Evolutionary conservation across 2,113 vertebrate genomes (phyloP).

Genomic region (Fulica atra): DNA sequence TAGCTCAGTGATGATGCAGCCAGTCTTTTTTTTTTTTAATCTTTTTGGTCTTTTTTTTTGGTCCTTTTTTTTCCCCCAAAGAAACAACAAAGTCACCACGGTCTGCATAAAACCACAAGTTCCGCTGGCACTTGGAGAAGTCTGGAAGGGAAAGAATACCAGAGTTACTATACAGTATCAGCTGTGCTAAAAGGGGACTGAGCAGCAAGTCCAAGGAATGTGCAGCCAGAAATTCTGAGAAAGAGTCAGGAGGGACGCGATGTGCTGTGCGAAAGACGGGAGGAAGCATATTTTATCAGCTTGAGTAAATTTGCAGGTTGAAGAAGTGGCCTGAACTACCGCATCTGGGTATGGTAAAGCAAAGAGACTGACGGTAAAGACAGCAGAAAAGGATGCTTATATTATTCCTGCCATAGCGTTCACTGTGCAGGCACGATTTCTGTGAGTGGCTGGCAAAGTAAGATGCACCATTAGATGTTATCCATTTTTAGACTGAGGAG

Average conservation of each 20-base stretch:
- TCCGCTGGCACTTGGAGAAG: background rate
- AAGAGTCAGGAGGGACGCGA: background rate
- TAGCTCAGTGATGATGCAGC: background rate
- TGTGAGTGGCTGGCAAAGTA: background rate
- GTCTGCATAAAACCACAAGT: background rate
- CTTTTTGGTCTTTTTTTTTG: background rate
- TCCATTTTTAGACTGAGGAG: background rate
- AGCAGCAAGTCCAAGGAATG: background rate
- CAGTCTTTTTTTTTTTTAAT: too few species aligned
- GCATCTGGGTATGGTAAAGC: background rate
- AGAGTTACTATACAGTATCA: background rate
- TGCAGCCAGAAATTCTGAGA: constrained; percentile 35
- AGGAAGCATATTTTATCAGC: background rate
- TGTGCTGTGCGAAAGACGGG: background rate
- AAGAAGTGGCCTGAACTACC: background rate
- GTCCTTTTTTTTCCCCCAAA: background rate
- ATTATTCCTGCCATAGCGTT: background rate
- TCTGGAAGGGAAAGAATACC: background rate
- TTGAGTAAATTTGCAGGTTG: background rate
- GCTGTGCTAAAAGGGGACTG: background rate
- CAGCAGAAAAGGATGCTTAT: background rate
- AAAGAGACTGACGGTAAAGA: background rate
- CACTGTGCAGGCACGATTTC: background rate
- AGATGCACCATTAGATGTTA: background rate
- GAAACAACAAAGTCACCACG: background rate